Base-by-base conservation (phyloP, 1,140 invertebrate genomes). In the Bacillus rossius region DNA sequence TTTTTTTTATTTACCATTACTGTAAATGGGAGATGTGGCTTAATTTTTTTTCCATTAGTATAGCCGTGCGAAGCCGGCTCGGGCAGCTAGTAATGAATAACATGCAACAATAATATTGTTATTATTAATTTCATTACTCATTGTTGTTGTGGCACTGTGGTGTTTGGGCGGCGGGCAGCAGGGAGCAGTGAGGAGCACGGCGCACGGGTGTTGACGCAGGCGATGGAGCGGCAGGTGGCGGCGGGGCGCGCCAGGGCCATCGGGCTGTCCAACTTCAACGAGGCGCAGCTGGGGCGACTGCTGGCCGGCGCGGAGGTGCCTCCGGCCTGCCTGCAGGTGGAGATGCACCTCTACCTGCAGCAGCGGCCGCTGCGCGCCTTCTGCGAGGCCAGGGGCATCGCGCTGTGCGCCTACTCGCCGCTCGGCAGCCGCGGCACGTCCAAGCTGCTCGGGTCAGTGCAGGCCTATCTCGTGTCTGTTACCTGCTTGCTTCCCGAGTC, bases 141-240 rank as follows among this genome's bases (percentile, higher is more conserved):
- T n/a, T n/a, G n/a, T n/a, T n/a, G n/a, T n/a, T n/a, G n/a, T n/a
- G n/a, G n/a, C n/a, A n/a, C n/a, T n/a, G n/a, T n/a, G n/a, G n/a
- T n/a, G n/a, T n/a, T n/a, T n/a, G n/a, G n/a, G n/a, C n/a, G n/a
- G n/a, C n/a, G n/a, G n/a, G n/a, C n/a, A n/a, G n/a, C n/a, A n/a
- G n/a, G n/a, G n/a, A n/a, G n/a, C n/a, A n/a, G n/a, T n/a, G n/a
- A n/a, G n/a, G n/a, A n/a, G n/a, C n/a, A n/a, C n/a, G n/a, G n/a
- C n/a, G n/a, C n/a, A n/a, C n/a, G n/a, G 29, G 29, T 34, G 29
- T 34, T 4, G 5, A 10, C 4, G 10, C 29, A 34, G 29, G 81
- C 79, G 73, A 87, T 91, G 87, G 88, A 91, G 72, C 75, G 84
- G 58, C 82, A 87, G 66, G 81, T 88, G 5, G 78, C 79, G 58